Percentiles rank a stretch among this genome's conserved stretches.
Evolutionary conservation across 2,113 vertebrate species (phyloP).

Genomic region (Phrynocephalus versicolor): DNA sequence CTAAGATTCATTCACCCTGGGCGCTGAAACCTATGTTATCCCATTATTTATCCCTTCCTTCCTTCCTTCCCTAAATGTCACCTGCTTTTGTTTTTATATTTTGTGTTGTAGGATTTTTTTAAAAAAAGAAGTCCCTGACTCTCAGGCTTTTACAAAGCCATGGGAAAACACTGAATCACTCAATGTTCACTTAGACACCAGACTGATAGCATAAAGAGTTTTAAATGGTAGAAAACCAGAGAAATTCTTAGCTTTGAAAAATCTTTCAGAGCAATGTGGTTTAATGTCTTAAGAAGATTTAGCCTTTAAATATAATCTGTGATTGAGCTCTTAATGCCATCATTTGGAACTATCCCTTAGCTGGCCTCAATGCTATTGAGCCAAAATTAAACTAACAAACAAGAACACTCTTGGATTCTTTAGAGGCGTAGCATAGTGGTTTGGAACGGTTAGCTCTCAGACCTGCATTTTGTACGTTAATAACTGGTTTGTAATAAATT

Average conservation of each 20-base stretch:
- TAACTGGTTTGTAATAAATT: neutral
- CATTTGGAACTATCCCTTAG: neutral
- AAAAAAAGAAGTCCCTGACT: neutral
- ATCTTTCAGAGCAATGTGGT: neutral
- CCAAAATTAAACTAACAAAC: neutral
- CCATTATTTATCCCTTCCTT: neutral
- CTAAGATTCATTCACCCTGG: no score
- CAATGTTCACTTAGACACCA: neutral
- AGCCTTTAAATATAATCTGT: neutral
- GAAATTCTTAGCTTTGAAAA: neutral
- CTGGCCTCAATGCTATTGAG: neutral
- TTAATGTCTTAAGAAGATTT: neutral
- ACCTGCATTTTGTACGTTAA: neutral
- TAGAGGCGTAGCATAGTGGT: neutral
- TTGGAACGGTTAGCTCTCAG: neutral
- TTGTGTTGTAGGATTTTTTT: no score
- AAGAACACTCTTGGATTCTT: neutral
- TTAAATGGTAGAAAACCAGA: neutral
- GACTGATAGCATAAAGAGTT: neutral
- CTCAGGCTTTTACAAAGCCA: neutral
- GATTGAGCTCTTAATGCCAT: neutral
- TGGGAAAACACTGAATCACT: neutral
- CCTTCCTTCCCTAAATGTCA: no score
- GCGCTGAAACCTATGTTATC: neutral
- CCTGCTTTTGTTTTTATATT: no score